Percentiles rank a stretch among this genome's conserved stretches.
Evolutionary conservation across 2,888 invertebrate genomes (phyloP).

Genomic region (Tupiocoris notatus): DNA sequence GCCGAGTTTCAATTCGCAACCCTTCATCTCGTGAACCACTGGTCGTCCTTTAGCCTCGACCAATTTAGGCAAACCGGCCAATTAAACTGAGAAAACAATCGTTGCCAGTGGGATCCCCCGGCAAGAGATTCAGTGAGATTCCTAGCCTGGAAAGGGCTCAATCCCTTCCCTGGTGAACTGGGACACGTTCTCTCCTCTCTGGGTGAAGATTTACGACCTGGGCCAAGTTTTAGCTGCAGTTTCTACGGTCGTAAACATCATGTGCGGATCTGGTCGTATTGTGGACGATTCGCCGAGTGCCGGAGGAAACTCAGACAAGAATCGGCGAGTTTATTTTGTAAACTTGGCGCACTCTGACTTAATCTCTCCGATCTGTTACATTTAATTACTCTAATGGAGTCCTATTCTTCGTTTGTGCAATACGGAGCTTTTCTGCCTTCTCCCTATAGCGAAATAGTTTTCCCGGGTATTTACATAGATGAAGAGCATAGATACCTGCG

Average conservation of each 20-base stretch:
- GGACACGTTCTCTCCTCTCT: background rate
- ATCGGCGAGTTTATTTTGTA: background rate
- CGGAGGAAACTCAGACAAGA: background rate
- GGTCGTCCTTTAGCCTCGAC: background rate
- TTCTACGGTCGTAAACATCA: background rate
- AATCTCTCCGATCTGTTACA: background rate
- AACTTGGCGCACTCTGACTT: background rate
- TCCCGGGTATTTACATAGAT: no score
- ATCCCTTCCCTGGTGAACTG: background rate
- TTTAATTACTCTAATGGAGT: no score
- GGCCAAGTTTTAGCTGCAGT: background rate
- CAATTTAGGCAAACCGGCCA: background rate
- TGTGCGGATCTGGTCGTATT: background rate
- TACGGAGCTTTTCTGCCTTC: no score
- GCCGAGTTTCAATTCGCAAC: no score
- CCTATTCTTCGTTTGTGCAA: no score
- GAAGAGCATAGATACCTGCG: no score
- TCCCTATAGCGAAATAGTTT: no score
- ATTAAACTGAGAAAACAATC: background rate
- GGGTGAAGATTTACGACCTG: background rate
- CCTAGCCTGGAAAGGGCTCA: background rate
- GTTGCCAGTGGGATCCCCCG: background rate
- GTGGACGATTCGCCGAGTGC: no score
- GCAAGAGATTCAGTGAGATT: background rate
- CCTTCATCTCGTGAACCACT: background rate